Evolutionary conservation across 2,888 invertebrate genomes (phyloP), one percentile per base, ranked within the genome.

Genomic region (Cephus rjabovi): DNA sequence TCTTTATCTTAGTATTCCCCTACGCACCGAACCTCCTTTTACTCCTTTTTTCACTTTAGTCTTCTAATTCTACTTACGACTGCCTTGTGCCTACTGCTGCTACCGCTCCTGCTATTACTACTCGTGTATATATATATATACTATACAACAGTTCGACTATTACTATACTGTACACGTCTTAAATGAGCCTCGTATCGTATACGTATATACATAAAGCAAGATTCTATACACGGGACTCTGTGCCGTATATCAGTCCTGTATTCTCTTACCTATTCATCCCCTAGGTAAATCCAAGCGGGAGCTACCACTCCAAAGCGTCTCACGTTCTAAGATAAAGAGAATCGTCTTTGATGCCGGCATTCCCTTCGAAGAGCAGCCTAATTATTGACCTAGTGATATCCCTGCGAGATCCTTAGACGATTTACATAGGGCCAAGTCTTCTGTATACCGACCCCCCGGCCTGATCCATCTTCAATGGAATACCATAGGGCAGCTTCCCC

Each of bases 311-410:
- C 6, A 23, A 56, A 56, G 56, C 56, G 56, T 56, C 56, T 56
- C 56, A 9, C 56, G 56, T 9, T 56, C 56, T 23, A 56, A 56
- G 56, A 56, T 56, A 56, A 56, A 56, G 56, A 56, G 56, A 56
- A 23, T 23, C 23, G 23, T 56, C 9, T 9, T 23, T 23, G 23
- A 56, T 56, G 23, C 56, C 56, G 23, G 56, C 23, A 9, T 56
- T 56, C 56, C 56, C 23, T 56, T 56, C 23, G 23, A 56, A 2
- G 81, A 87, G 86, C 88, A 85, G 88, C 87, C 89, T 89, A 89
- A 89, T 89, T 89, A 89, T 87, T 88, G 86, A 86, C 87, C 87
- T 88, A 89, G 56, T 56, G 56, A 56, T 56, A 56, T 56, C 56
- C 56, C 23, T 56, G 23, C 56, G 56, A 56, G 56, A 56, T 56